These are phyloP conservation scores for Morone chrysops DNA, from an alignment of 2,113 vertebrate species.

Conservation along the genomic window DNA sequence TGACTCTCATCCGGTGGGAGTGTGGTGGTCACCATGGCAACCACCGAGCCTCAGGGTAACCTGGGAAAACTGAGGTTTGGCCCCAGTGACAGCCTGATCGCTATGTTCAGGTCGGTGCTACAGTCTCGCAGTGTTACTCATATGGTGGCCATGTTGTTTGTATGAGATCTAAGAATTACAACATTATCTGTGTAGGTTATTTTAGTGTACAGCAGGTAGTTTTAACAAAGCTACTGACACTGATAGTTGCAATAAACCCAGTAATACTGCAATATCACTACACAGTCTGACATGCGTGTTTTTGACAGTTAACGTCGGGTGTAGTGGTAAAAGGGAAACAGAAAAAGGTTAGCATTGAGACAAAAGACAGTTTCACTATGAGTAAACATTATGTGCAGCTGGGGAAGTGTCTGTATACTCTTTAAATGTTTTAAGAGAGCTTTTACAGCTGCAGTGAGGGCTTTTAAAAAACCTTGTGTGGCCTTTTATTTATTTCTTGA, in stretches of 20 bases:
- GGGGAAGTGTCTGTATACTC: background rate
- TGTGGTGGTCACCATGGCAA: conserved; percentile 64
- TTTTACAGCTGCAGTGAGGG: background rate
- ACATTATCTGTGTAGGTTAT: background rate
- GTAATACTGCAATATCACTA: background rate
- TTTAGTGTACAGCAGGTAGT: background rate
- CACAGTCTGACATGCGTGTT: background rate
- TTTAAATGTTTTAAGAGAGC: background rate
- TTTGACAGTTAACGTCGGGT: background rate
- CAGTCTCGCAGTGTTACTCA: conserved; percentile 12
- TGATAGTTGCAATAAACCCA: background rate
- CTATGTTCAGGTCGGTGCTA: conserved; percentile 57
- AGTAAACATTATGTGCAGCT: background rate
- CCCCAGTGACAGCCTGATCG: conserved; percentile 48
- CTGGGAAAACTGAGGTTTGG: conserved; percentile 11
- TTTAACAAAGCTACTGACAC: background rate
- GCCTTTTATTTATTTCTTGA: background rate
- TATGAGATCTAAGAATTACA: background rate
- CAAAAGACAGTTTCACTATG: background rate
- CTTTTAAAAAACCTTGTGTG: background rate
- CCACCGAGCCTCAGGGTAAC: conserved; percentile 27
- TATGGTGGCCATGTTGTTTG: background rate
- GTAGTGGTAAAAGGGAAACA: background rate
- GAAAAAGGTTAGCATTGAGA: conserved; percentile 7
- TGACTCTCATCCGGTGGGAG: conserved; percentile 14